Evolutionary conservation across 2,888 invertebrate genomes (phyloP).

Genomic region (Kryphioiulus occultus): DNA sequence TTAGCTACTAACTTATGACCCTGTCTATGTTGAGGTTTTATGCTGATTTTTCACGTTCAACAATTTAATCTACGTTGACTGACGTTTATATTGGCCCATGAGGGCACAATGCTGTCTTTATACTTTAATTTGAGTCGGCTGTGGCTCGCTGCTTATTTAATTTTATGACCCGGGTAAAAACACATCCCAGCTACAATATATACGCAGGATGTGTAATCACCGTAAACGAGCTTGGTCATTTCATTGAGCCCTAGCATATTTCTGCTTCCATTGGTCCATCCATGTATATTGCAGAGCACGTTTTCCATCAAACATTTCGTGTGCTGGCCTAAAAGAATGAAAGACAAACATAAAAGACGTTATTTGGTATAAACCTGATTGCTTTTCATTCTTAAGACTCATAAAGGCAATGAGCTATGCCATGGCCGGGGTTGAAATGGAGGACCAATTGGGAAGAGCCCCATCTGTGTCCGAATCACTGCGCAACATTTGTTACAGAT

Average conservation of each 20-base stretch:
- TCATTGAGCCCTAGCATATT: background rate
- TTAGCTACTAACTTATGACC: background rate
- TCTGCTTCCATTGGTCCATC: background rate
- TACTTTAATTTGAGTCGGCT: slow-evolving; percentile 4
- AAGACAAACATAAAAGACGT: slow-evolving; percentile 5
- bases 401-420: slow-evolving; percentile 5
- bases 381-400: slow-evolving; percentile 5
- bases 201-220: background rate
- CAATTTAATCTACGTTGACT: background rate
- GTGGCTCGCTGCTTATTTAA: background rate
- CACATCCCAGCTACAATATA: background rate
- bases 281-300: slow-evolving; percentile 5
- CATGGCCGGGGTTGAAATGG: background rate
- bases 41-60: slow-evolving; percentile 5
- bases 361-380: slow-evolving; percentile 5
- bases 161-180: background rate
- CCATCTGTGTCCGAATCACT: background rate
- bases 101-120: background rate
- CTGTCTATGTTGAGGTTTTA: background rate
- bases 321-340: background rate
- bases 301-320: background rate
- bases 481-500: background rate
- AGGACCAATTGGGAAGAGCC: background rate
- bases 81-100: background rate
- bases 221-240: background rate